phyloP scores from a whole-genome alignment of 1,140 invertebrate species.

The honey bee (Apis mellifera) region DNA sequence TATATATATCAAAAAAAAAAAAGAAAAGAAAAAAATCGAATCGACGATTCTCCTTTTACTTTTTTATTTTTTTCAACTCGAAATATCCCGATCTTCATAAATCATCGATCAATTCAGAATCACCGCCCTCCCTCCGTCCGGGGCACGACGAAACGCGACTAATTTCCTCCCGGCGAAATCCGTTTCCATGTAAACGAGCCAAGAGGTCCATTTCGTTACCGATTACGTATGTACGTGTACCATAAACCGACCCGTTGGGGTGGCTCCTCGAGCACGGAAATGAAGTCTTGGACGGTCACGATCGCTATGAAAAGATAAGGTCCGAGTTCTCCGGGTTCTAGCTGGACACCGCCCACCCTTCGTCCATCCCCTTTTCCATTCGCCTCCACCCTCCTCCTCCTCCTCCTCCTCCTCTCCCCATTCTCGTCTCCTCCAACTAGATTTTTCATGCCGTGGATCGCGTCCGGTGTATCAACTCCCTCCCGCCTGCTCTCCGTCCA shows the following conservation, averaged over 20 bases:
- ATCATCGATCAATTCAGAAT: not conserved
- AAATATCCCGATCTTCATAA: too few relatives aligned
- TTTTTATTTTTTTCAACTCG: too few relatives aligned
- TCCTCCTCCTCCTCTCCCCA: slow-evolving; percentile 48
- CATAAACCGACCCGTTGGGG: slow-evolving; percentile 73
- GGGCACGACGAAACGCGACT: not conserved
- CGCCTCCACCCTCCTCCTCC: slow-evolving; percentile 10
- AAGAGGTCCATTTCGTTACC: slow-evolving; percentile 74
- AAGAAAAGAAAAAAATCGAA: not conserved
- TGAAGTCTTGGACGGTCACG: slow-evolving; percentile 79
- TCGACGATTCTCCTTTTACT: not conserved
- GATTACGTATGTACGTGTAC: slow-evolving; percentile 55
- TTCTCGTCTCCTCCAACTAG: slow-evolving; percentile 66
- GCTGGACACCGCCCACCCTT: slow-evolving; percentile 59
- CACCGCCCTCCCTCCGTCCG: not conserved
- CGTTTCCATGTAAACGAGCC: slow-evolving; percentile 77
- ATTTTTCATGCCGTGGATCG: slow-evolving; percentile 79
- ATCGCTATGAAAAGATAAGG: slow-evolving; percentile 79
- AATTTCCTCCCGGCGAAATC: slow-evolving; percentile 51
- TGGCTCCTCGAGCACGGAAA: slow-evolving; percentile 78
- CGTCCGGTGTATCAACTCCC: slow-evolving; percentile 77
- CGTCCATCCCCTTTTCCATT: slow-evolving; percentile 37
- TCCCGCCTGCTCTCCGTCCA: slow-evolving; percentile 58
- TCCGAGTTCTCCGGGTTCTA: slow-evolving; percentile 62
- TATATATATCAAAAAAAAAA: too few relatives aligned